Conservation (phyloP, 2,888 invertebrate species). For the Linnaemya tessellans region DNA sequence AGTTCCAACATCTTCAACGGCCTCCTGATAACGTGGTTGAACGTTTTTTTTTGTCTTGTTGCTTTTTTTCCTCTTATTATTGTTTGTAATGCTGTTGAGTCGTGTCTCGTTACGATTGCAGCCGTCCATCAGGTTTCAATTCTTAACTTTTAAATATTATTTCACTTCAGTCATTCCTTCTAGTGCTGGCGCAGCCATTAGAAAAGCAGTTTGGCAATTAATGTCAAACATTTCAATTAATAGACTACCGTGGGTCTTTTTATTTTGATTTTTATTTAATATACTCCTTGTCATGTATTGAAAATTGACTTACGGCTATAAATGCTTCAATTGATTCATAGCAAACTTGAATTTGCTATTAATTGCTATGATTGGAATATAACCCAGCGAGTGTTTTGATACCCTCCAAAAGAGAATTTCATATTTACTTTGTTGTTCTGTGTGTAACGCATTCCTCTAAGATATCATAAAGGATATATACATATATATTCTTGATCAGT, state of each 20-base stretch:
- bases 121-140: slow-evolving; percentile 18
- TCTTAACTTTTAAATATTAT: slow-evolving; percentile 20
- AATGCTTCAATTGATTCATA: slow-evolving; percentile 58
- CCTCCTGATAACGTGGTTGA: not conserved
- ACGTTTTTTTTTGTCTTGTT: not conserved
- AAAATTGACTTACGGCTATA: slow-evolving; percentile 62
- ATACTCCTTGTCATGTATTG: slow-evolving; percentile 49
- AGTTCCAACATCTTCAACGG: slow-evolving; percentile 50
- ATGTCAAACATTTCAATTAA: slow-evolving; percentile 73
- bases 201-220: slow-evolving; percentile 70
- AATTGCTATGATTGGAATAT: slow-evolving; percentile 21
- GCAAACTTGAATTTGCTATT: slow-evolving; percentile 51
- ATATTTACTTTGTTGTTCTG: too few relatives aligned
- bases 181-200: slow-evolving; percentile 32
- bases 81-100: not conserved
- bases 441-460: too few relatives aligned
- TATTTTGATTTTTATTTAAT: slow-evolving; percentile 48
- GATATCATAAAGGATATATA: too few relatives aligned
- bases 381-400: slow-evolving; percentile 26
- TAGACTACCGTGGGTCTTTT: slow-evolving; percentile 61
- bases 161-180: not conserved
- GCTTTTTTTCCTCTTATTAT: not conserved
- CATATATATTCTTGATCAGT: too few relatives aligned
- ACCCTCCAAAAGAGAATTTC: too few relatives aligned
- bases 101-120: slow-evolving; percentile 16